Evolutionary conservation across 1,140 invertebrate species (phyloP).

Genomic region (Anadara kagoshimensis): DNA sequence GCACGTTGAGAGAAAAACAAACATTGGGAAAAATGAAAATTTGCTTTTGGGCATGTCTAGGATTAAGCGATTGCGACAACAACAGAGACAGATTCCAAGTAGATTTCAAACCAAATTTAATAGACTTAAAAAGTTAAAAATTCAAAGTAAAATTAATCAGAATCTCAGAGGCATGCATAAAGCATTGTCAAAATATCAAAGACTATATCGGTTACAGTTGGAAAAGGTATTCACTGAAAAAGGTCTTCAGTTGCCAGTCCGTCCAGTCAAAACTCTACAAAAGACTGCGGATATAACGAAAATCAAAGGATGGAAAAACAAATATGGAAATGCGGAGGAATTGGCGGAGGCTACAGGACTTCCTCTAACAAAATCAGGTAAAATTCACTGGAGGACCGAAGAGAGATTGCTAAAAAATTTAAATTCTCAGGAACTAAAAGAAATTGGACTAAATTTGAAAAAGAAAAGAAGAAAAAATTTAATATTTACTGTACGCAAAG

Average conservation of each 20-base stretch:
- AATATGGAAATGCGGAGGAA: slow-evolving; percentile 43
- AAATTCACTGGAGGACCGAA: slow-evolving; percentile 61
- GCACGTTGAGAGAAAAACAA: slow-evolving; percentile 56
- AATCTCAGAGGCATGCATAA: slow-evolving; percentile 65
- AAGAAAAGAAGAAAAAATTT: slow-evolving; percentile 55
- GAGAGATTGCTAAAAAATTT: slow-evolving; percentile 52
- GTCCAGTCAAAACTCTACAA: slow-evolving; percentile 26
- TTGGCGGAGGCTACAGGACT: slow-evolving; percentile 31
- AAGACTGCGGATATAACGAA: slow-evolving; percentile 67
- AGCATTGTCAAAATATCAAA: slow-evolving; percentile 61
- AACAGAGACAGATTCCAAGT: slow-evolving; percentile 28
- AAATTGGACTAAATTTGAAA: slow-evolving; percentile 57
- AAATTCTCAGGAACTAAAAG: slow-evolving; percentile 52
- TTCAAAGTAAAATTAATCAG: slow-evolving; percentile 43
- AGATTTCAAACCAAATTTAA: slow-evolving; percentile 29
- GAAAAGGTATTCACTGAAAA: slow-evolving; percentile 7
- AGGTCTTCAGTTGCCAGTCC: slow-evolving; percentile 9
- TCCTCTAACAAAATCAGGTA: slow-evolving; percentile 45
- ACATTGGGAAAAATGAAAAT: slow-evolving; percentile 45
- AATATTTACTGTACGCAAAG: slow-evolving; percentile 33
- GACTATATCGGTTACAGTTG: slow-evolving; percentile 56
- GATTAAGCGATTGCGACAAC: slow-evolving; percentile 40
- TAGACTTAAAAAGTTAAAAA: slow-evolving; percentile 30
- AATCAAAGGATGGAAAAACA: slow-evolving; percentile 68
- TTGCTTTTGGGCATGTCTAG: slow-evolving; percentile 37